Percentiles rank a stretch among this genome's conserved stretches.
Evolutionary conservation across 2,113 vertebrate genomes (phyloP).

Genomic region (Tachycineta bicolor): DNA sequence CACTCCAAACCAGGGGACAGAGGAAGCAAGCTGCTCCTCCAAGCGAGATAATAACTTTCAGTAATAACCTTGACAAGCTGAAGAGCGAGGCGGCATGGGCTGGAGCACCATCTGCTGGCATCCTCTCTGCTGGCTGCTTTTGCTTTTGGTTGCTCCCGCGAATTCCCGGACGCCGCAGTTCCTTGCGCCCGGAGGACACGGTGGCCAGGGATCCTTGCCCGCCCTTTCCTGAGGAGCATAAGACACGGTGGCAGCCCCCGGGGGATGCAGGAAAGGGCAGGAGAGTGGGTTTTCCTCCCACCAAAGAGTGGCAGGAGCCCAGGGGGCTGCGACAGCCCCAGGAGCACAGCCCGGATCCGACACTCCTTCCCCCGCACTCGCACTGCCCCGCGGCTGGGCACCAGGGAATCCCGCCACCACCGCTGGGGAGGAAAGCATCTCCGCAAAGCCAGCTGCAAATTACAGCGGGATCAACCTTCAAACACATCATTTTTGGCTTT

Average conservation of each 20-base stretch:
- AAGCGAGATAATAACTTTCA: neutral
- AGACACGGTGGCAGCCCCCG: fast-evolving
- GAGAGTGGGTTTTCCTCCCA: neutral
- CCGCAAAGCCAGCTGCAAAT: fast-evolving
- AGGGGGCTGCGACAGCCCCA: neutral
- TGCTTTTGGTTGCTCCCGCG: neutral
- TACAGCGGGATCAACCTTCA: fast-evolving
- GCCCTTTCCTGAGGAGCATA: fast-evolving
- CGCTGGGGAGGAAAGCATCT: neutral
- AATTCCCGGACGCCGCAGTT: neutral
- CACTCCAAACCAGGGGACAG: neutral
- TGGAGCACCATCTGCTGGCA: constrained; percentile 59
- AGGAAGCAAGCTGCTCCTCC: neutral
- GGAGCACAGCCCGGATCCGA: fast-evolving
- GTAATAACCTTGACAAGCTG: neutral
- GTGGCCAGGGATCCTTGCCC: neutral
- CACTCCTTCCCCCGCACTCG: fast-evolving
- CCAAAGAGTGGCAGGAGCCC: neutral
- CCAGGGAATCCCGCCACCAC: fast-evolving
- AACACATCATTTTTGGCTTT: neutral
- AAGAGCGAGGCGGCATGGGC: neutral
- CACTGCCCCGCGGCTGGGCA: fast-evolving
- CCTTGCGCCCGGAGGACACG: fast-evolving
- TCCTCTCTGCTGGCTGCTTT: neutral
- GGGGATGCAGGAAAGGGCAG: neutral